Evolutionary conservation across 2,113 vertebrate species (phyloP).

Genomic region (Athene cunicularia): DNA sequence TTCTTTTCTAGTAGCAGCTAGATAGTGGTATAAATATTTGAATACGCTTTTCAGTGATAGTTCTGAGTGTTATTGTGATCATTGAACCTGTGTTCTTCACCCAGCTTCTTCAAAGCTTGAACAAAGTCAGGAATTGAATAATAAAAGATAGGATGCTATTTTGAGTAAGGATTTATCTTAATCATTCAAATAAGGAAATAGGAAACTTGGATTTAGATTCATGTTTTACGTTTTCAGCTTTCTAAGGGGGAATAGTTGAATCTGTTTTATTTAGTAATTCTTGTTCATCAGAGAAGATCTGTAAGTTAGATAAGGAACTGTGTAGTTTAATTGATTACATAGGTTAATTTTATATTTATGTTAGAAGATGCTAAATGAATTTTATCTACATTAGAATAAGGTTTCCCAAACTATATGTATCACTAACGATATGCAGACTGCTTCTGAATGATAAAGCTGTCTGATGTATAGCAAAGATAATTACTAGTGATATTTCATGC

Average conservation of each 20-base stretch:
- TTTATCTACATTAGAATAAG: background rate
- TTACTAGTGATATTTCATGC: background rate
- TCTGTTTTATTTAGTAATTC: background rate
- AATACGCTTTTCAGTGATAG: background rate
- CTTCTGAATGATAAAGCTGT: background rate
- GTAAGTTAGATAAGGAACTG: background rate
- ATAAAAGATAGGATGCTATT: background rate
- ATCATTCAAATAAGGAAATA: background rate
- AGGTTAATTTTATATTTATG: background rate
- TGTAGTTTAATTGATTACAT: background rate
- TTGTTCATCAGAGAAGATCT: background rate
- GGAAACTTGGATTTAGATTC: background rate
- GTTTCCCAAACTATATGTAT: background rate
- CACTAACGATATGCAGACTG: background rate
- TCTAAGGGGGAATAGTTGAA: background rate
- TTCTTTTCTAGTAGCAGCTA: background rate
- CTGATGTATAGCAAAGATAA: background rate
- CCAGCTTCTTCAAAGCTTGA: background rate
- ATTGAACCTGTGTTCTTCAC: background rate
- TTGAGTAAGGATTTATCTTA: background rate
- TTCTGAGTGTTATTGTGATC: background rate
- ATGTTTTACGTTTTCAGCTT: background rate
- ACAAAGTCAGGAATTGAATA: background rate
- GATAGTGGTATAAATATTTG: background rate
- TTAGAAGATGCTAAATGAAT: background rate